These are phyloP conservation scores for Acropternis orthonyx DNA, from an alignment of 2,797 vertebrate genomes.

Conservation along the genomic window DNA sequence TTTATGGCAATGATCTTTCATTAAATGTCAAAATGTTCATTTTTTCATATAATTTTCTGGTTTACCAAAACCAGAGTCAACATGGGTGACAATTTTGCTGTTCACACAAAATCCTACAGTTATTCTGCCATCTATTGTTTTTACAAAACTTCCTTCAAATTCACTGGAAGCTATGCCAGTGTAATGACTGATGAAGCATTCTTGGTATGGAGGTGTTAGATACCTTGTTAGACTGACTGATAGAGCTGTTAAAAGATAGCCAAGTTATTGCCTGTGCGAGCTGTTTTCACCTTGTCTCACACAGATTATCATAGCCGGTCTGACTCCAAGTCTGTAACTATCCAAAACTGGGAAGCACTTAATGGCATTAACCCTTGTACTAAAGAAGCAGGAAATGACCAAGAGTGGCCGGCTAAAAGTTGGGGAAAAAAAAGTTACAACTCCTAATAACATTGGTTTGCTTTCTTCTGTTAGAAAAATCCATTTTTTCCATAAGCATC, in stretches of 20 bases:
- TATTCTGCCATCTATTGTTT: not conserved
- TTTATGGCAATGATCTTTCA: not conserved
- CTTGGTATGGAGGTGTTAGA: not conserved
- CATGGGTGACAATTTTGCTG: not conserved
- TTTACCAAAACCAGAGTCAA: not conserved
- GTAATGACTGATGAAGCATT: not conserved
- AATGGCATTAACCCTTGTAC: not conserved
- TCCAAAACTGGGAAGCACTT: not conserved
- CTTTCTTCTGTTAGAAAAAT: not conserved
- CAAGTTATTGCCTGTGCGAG: not conserved
- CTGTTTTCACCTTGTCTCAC: not conserved
- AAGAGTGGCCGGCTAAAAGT: not conserved
- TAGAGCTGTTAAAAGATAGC: not conserved
- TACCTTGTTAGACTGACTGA: not conserved
- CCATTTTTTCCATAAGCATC: rapidly evolving
- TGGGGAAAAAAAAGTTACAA: not conserved
- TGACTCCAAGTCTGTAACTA: not conserved
- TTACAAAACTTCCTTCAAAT: not conserved
- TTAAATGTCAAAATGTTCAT: not conserved
- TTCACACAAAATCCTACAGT: not conserved
- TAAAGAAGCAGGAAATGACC: not conserved
- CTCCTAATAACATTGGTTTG: not conserved
- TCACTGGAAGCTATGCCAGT: not conserved
- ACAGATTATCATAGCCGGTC: not conserved
- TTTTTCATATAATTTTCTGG: not conserved